Base-by-base conservation (phyloP, 2,797 vertebrate species). In the Syndactyla subalaris region DNA sequence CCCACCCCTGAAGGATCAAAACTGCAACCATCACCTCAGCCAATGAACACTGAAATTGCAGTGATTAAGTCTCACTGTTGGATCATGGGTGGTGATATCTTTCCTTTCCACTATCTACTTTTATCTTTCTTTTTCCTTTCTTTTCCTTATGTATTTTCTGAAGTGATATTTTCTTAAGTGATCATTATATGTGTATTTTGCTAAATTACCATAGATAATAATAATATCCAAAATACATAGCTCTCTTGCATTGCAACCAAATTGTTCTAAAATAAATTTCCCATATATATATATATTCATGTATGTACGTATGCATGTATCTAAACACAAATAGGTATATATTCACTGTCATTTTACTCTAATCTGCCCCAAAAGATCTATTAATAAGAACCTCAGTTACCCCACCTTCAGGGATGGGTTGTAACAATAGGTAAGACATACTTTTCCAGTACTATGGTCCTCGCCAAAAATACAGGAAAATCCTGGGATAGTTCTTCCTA, bases 1-100 rank as follows among this genome's bases (percentile, higher is more conserved):
- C 24, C 9, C 9, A 52, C 4, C 7, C 7, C 3, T 24, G 51
- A 26, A 0, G 1, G n/a, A 21, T 58, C 38, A 30, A n/a, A 29
- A 49, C 15, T 38, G 10, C 9, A 8, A 22, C 27, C 45, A 38
- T n/a, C 5, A 3, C 20, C 65, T 72, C 51, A 29, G 51, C n/a
- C 27, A 76, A 32, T 1, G 32, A 32, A 23, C n/a, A 45, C 17
- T 22, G 32, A 51, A 51, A 58, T 10, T 51, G 45, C 29, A 38
- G 10, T n/a, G 49, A 43, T 51, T 27, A 38, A 9, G 4, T 51
- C 45, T 38, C n/a, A 17, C 49, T n/a, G 20, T n/a, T 51, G 38
- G 27, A 58, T 45, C 19, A 24, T 0, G 1, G 10, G 7, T 36
- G 12, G 36, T 41, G 34, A 15, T 36, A n/a, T 7, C 13, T 45